Evolutionary conservation across 2,888 invertebrate species (phyloP), one percentile per base, ranked within the genome.

Genomic region (Danaus chrysippus): DNA sequence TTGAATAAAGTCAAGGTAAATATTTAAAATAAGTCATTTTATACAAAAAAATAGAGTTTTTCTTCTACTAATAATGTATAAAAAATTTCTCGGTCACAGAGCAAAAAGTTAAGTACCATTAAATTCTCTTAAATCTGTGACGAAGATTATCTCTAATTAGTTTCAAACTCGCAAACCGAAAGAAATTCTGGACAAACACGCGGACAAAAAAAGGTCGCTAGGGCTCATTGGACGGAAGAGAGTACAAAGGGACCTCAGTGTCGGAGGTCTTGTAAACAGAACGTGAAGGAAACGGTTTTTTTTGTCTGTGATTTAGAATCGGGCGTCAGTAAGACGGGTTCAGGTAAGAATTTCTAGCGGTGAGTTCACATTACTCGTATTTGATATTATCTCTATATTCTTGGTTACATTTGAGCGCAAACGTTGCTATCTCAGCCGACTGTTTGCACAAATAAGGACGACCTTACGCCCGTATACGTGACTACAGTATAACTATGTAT

Each of bases 221-320:
- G 73, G 73, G 73, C 76, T 70, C 68, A 70, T 71, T 75, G 72
- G 71, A 72, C 73, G 74, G 73, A 73, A 76, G 75, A 76, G 75
- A 73, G 75, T 72, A 81, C 80, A 84, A 85, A 83, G 81, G 81
- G 78, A 70, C 79, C 80, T 79, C 85, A 68, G 81, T 87, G 86
- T 89, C 89, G 87, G 87, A 87, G 89, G 87, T 87, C 87, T 83
- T 84, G 87, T 86, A 86, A 86, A 87, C 81, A 86, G 70, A 88
- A 83, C 85, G 83, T 79, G 79, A 82, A 84, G 87, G 87, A 88
- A 89, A 84, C 82, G 77, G 70, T 88, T 88, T 88, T 34, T n/a
- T 86, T 80, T 84, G 71, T 71, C 65, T 67, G 62, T 68, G 71
- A 71, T 75, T 71, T 71, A 68, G 73, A 74, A 73, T 72, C 70